Base-by-base conservation (phyloP, 2,888 invertebrate species). In the Pherbina coryleti region DNA sequence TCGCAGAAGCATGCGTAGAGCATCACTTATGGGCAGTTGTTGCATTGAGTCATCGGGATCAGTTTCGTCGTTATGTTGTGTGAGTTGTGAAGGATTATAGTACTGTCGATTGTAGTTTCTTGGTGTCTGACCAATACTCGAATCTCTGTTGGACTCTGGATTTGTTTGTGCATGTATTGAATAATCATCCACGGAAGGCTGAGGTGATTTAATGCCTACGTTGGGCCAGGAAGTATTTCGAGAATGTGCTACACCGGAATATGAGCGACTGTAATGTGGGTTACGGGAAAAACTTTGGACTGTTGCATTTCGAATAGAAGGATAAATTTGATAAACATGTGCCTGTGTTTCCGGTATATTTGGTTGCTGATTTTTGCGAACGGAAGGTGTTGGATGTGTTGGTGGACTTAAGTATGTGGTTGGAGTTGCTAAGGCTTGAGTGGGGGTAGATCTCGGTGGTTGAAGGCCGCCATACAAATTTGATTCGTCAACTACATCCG, bases 241-340 rank as follows among this genome's bases (percentile, higher is more conserved):
- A 0, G 88, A 86, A 78, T 88, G 88, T 0, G 87, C 81, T 14
- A 89, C 88, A 0, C 84, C 88, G 0, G 89, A 82, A 81, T 89
- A 89, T 3, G 87, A 80, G 0, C 85, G 84, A 82, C 88, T 89
- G 25, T 89, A 89, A 31, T 86, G 86, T 0, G 88, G 88, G 4
- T 84, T 62, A 14, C 64, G 37, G n/a, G 44, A 8, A 49, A 25
- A 60, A n/a, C 17, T 28, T 44, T 44, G 44, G 11, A 44, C 57
- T 5, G 84, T 84, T 0, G 80, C 80, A 81, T 86, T 85, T 5
- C 75, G 80, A 8, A 85, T 37, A 1, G 84, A 78, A 11, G 88
- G 86, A 77, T 86, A 86, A 5, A 84, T 83, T 25, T 82, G 84
- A 72, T 79, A 83, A 1, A 79, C 82, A 3, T 82, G 80, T 3